Base-by-base conservation (phyloP, 2,888 invertebrate genomes). In the Leucophenga montana region DNA sequence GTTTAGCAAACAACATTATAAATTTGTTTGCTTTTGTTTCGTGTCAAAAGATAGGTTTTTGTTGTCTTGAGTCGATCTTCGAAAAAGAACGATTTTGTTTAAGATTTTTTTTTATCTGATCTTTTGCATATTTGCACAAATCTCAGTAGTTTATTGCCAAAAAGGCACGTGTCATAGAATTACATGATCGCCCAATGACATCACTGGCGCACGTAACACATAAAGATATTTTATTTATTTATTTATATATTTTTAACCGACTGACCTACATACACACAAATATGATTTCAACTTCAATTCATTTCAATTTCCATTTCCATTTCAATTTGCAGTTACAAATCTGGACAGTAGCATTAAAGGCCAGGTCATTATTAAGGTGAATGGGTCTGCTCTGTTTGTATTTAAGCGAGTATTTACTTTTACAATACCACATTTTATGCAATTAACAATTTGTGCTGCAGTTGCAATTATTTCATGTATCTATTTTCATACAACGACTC, bases 361-460 rank as follows among this genome's bases (percentile, higher is more conserved):
- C 76, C 77, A 59, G 76, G 76, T 82, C 80, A 80, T 75, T 82
- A 80, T 71, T 77, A 78, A 82, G 84, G 82, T 83, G 72, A 75
- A 77, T 68, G 70, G 57, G 46, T 71, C 61, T 39, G n/a, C 1
- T 50, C 18, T 50, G 16, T 50, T 16, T 50, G 16, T 50, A 16
- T 50, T 50, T 46, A 13, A 46, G 14, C n/a, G 13, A 46, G n/a
- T 50, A 50, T 50, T 50, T 50, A 50, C n/a, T 50, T 16, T 50
- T 50, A 50, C 18, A 50, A 50, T 50, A 5, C 39, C 57, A 59
- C 50, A 33, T 44, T 64, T 64, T 50, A 1, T 61, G 27, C 31
- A 64, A 64, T 64, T 64, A 64, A 22, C 20, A 46, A 64, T 64
- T 64, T 64, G 62, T 39, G 39, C 46, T 48, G 27, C 22, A 27